phyloP scores from a whole-genome alignment of 2,113 vertebrate species.

The Hemibagrus wyckioides region DNA sequence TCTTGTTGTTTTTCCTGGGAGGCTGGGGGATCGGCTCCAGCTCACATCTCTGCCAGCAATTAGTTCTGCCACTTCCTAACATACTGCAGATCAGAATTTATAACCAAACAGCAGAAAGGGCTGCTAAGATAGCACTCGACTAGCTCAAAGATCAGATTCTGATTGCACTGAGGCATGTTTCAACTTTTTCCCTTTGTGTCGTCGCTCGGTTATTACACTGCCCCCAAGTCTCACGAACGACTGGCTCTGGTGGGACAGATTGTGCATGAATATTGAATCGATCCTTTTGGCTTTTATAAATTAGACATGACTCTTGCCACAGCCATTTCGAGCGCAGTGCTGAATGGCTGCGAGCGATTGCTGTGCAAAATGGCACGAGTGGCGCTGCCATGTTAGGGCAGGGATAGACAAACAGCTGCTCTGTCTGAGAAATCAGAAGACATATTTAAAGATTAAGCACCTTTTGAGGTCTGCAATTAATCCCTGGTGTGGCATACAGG shows the following conservation, averaged over 20 bases:
- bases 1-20: conserved; percentile 6
- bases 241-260: conserved; percentile 75
- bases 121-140: background rate
- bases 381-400: conserved; percentile 65
- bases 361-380: conserved; percentile 63
- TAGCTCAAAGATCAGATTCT: conserved; percentile 28
- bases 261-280: conserved; percentile 81
- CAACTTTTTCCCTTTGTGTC: conserved; percentile 66
- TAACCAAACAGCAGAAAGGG: background rate
- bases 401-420: conserved; percentile 71
- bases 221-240: conserved; percentile 73
- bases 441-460: conserved; percentile 61
- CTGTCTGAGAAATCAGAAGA: conserved; percentile 66
- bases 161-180: conserved; percentile 59
- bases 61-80: conserved; percentile 10
- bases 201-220: conserved; percentile 64
- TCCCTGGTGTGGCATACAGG: conserved; percentile 12
- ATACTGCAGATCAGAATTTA: conserved; percentile 18
- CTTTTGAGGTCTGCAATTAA: conserved; percentile 56
- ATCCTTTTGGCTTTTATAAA: conserved; percentile 82
- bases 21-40: conserved; percentile 7
- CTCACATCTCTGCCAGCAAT: background rate
- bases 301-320: conserved; percentile 75
- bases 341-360: conserved; percentile 68
- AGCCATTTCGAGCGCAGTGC: conserved; percentile 53